Percentiles rank a stretch among this genome's conserved stretches.
Conservation (phyloP, 2,797 vertebrate species). For the Molossus molossus region DNA sequence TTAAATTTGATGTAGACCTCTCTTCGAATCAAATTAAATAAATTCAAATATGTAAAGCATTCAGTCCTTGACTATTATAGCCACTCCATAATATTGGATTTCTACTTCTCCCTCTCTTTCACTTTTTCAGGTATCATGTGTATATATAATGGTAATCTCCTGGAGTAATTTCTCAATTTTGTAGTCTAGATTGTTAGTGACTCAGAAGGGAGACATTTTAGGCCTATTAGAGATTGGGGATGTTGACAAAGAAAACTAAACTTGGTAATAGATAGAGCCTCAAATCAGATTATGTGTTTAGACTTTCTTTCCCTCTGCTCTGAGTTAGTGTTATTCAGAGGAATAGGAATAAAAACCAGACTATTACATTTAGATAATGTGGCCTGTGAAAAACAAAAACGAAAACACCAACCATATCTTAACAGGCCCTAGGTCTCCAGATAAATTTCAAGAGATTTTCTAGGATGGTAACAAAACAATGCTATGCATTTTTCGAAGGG, state of each 20-base stretch:
- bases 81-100: not conserved
- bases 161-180: conserved; percentile 32
- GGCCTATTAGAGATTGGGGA: not conserved
- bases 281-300: not conserved
- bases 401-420: not conserved
- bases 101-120: not conserved
- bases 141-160: not conserved
- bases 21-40: conserved; percentile 54
- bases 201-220: conserved; percentile 33
- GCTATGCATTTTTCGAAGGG: not conserved
- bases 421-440: not conserved
- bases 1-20: conserved; percentile 32
- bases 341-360: not conserved
- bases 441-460: conserved; percentile 62
- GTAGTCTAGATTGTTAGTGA: not conserved
- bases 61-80: not conserved
- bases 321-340: not conserved
- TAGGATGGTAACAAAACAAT: not conserved
- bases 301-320: not conserved
- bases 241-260: conserved; percentile 22
- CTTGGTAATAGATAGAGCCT: not conserved
- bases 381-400: not conserved
- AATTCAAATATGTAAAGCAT: conserved; percentile 24
- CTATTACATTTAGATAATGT: not conserved
- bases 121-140: conserved; percentile 30